phyloP scores from a whole-genome alignment of 2,797 vertebrate species.

The Urosaurus nigricauda region DNA sequence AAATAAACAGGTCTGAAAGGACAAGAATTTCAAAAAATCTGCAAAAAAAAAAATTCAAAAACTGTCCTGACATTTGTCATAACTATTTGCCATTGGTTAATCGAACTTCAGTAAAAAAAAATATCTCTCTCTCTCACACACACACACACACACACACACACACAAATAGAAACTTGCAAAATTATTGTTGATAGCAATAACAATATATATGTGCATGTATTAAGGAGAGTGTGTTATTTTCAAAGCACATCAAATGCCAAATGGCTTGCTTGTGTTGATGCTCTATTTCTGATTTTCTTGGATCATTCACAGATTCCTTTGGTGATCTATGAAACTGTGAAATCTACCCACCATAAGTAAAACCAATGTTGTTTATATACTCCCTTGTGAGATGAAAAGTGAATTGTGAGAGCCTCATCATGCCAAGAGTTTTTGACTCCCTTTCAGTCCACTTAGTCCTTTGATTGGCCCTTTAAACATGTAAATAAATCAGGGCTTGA shows the following conservation, averaged over 20 bases:
- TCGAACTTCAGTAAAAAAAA: no score
- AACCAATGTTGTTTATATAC: not conserved
- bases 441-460: conserved; percentile 8
- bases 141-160: no score
- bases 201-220: not conserved
- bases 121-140: not conserved
- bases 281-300: not conserved
- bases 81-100: not conserved
- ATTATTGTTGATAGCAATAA: not conserved
- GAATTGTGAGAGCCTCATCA: not conserved
- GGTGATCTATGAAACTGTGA: not conserved
- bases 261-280: not conserved
- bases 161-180: not conserved
- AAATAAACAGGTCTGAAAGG: not conserved
- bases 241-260: not conserved
- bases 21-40: no score
- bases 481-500: conserved; percentile 4
- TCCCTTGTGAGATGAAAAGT: not conserved
- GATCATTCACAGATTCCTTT: not conserved
- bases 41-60: no score
- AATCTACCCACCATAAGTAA: not conserved
- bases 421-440: conserved; percentile 12
- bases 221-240: not conserved
- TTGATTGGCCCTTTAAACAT: conserved; percentile 7
- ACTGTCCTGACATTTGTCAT: not conserved